A percentile compares a stretch with the other conserved stretches of the same genome.
Conservation (phyloP, 2,888 invertebrate genomes). For the Agrotis puta region DNA sequence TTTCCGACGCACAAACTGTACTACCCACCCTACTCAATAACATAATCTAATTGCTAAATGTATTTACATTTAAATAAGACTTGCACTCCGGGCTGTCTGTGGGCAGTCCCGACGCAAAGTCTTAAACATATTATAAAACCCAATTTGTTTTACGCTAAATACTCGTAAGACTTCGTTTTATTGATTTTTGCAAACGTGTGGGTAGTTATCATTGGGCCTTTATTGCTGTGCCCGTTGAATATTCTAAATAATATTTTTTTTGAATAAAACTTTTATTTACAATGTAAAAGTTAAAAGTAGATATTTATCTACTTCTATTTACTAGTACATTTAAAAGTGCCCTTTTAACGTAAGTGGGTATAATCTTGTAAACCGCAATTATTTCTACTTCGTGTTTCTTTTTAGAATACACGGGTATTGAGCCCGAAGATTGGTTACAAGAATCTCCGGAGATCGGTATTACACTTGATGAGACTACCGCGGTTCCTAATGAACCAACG, state of each 20-base stretch:
- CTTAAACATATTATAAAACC: too few species aligned
- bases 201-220: too few species aligned
- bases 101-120: constrained; percentile 5
- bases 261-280: too few species aligned
- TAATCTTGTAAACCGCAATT: too few species aligned
- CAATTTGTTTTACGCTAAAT: not conserved
- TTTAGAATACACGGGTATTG: constrained; percentile 5
- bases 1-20: constrained; percentile 7
- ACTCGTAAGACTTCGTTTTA: not conserved
- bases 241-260: too few species aligned
- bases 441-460: not conserved
- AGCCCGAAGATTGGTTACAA: constrained; percentile 7
- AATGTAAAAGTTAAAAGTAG: not conserved
- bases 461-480: not conserved
- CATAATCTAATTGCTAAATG: not conserved
- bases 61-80: constrained; percentile 6
- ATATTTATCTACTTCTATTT: constrained; percentile 1
- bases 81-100: constrained; percentile 10
- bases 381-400: not conserved
- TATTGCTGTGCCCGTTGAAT: too few species aligned
- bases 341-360: too few species aligned
- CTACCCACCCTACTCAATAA: not conserved
- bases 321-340: too few species aligned
- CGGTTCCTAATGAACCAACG: not conserved
- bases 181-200: too few species aligned